phyloP scores from a whole-genome alignment of 2,888 invertebrate genomes.

The Neoascia interrupta region DNA sequence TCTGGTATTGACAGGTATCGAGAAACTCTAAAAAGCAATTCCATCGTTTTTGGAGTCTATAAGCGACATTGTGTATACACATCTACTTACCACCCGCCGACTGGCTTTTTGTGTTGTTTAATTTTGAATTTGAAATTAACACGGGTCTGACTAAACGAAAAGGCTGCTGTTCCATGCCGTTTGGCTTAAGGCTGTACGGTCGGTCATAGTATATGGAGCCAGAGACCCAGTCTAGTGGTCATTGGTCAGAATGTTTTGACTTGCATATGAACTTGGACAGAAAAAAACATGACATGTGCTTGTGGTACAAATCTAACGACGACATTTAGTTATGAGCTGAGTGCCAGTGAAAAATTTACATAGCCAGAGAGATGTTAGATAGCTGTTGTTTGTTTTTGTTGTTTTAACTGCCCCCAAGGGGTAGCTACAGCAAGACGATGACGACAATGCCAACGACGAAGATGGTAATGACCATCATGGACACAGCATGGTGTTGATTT shows the following conservation, averaged over 20 bases:
- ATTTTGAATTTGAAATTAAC: constrained; percentile 55
- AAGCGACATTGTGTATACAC: constrained; percentile 33
- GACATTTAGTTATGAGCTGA: constrained; percentile 31
- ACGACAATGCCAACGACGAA: background rate
- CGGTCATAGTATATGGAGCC: background rate
- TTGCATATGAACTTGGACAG: background rate
- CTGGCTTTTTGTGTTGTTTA: constrained; percentile 54
- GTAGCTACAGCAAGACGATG: constrained; percentile 3
- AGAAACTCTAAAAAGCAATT: background rate
- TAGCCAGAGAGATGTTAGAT: constrained; percentile 39
- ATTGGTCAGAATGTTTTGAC: constrained; percentile 31
- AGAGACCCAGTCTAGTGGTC: background rate
- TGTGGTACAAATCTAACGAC: constrained; percentile 41
- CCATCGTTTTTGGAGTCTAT: background rate
- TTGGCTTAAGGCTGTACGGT: constrained; percentile 23
- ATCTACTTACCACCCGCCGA: constrained; percentile 43
- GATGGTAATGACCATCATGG: constrained; percentile 19
- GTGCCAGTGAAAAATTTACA: constrained; percentile 13
- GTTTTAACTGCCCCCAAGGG: constrained; percentile 23
- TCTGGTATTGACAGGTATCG: constrained; percentile 39
- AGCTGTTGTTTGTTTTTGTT: constrained; percentile 36
- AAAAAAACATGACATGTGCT: background rate
- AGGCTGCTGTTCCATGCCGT: constrained; percentile 50
- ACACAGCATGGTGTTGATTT: constrained; percentile 34
- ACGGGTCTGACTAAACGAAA: too few species aligned